Conservation (phyloP, 2,888 invertebrate species). For the Anthophora plumipes region DNA sequence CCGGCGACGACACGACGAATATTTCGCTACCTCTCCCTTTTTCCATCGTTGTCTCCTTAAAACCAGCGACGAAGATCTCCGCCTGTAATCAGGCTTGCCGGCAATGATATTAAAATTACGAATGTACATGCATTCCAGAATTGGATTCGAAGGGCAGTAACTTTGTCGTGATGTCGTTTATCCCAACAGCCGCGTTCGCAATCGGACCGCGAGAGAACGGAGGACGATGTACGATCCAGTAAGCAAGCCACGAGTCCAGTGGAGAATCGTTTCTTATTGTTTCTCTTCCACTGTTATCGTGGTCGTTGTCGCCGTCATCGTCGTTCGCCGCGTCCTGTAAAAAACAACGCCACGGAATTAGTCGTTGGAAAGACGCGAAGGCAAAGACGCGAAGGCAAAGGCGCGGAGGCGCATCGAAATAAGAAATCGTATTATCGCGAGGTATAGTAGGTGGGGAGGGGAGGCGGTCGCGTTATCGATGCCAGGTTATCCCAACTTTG, state of each 20-base stretch:
- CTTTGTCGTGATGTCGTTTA: slow-evolving; percentile 27
- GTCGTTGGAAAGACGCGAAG: background rate
- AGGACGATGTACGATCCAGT: slow-evolving; percentile 21
- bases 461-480: slow-evolving; percentile 42
- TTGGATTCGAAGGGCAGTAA: slow-evolving; percentile 30
- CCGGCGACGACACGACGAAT: slow-evolving; percentile 15
- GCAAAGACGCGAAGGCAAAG: background rate
- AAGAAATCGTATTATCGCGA: slow-evolving; percentile 29
- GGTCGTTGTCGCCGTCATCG: too few species aligned
- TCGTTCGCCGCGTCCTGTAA: background rate
- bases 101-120: slow-evolving; percentile 67
- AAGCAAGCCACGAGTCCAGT: background rate
- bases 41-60: background rate
- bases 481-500: slow-evolving; percentile 48
- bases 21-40: slow-evolving; percentile 25
- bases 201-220: background rate
- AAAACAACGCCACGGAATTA: slow-evolving; percentile 11
- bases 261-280: slow-evolving; percentile 10
- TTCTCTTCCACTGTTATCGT: background rate
- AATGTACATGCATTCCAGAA: slow-evolving; percentile 55
- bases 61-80: slow-evolving; percentile 3
- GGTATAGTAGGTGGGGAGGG: slow-evolving; percentile 22
- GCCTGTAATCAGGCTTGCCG: slow-evolving; percentile 55
- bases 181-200: background rate
- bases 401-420: background rate